Conservation (phyloP, 2,888 invertebrate genomes). For the Teinopalpus imperialis region DNA sequence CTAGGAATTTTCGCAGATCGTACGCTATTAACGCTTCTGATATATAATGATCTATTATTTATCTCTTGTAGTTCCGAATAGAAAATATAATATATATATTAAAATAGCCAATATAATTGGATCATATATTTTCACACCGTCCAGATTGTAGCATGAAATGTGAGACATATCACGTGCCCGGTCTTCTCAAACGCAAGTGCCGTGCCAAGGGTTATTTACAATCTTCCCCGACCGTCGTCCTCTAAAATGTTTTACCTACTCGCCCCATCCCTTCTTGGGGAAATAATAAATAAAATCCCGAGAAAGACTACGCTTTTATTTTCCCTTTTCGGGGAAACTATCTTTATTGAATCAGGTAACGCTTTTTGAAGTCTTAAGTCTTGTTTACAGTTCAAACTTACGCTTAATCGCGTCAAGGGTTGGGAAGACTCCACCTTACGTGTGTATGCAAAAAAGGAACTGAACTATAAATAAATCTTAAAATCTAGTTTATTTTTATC, state of each 20-base stretch:
- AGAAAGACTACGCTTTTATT: not conserved
- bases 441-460: too few relatives aligned
- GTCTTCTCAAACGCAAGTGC: not conserved
- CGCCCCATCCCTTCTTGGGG: not conserved
- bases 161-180: constrained; percentile 1
- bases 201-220: constrained; percentile 16
- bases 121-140: not conserved
- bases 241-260: constrained; percentile 15
- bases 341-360: constrained; percentile 18
- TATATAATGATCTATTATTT: too few relatives aligned
- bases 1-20: too few relatives aligned
- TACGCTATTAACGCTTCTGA: too few relatives aligned
- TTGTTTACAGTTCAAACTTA: constrained; percentile 7
- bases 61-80: too few relatives aligned
- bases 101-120: too few relatives aligned
- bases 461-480: too few relatives aligned
- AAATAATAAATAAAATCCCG: constrained; percentile 17
- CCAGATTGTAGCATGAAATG: not conserved
- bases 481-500: too few relatives aligned
- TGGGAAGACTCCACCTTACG: too few relatives aligned
- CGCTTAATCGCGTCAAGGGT: constrained; percentile 8
- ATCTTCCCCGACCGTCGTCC: not conserved
- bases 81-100: too few relatives aligned
- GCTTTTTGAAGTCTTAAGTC: constrained; percentile 13
- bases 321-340: not conserved